Evolutionary conservation across 2,888 invertebrate genomes (phyloP).

Genomic region (Odontocerum albicorne): DNA sequence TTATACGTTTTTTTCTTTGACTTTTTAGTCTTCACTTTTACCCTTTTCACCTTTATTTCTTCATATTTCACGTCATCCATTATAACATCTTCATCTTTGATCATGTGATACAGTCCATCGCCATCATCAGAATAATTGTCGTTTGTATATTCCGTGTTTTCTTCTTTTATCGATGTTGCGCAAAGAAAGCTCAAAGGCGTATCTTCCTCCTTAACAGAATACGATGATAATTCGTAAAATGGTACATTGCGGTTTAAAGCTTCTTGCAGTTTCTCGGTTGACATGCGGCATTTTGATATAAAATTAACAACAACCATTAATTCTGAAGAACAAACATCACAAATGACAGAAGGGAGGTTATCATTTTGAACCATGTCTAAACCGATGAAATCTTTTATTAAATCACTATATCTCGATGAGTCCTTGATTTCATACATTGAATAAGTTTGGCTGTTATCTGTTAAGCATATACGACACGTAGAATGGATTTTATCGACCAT

Average conservation of each 20-base stretch:
- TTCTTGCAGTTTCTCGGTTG: conserved; percentile 11
- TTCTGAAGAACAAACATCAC: conserved; percentile 11
- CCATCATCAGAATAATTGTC: conserved; percentile 2
- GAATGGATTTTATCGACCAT: not conserved
- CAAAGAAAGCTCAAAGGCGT: not conserved
- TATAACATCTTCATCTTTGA: too few species aligned
- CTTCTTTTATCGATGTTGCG: not conserved
- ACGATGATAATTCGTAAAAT: not conserved
- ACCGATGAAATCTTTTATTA: conserved; percentile 21
- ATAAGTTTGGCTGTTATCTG: not conserved
- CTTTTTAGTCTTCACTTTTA: not conserved
- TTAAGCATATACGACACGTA: conserved; percentile 16
- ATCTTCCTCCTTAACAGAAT: conserved; percentile 1
- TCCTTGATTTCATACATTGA: conserved; percentile 5
- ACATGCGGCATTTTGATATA: conserved; percentile 5
- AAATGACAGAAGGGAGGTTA: conserved; percentile 13
- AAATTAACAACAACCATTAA: conserved; percentile 14
- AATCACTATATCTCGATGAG: conserved; percentile 7
- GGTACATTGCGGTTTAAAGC: conserved; percentile 1
- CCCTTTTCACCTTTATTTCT: not conserved
- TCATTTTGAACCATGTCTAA: conserved; percentile 17
- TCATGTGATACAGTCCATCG: not conserved
- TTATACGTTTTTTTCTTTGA: not conserved
- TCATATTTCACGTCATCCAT: not conserved
- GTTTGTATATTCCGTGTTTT: not conserved